Evolutionary conservation across 2,888 invertebrate species (phyloP), one percentile per base, ranked within the genome.

Genomic region (Anoplius nigerrimus): DNA sequence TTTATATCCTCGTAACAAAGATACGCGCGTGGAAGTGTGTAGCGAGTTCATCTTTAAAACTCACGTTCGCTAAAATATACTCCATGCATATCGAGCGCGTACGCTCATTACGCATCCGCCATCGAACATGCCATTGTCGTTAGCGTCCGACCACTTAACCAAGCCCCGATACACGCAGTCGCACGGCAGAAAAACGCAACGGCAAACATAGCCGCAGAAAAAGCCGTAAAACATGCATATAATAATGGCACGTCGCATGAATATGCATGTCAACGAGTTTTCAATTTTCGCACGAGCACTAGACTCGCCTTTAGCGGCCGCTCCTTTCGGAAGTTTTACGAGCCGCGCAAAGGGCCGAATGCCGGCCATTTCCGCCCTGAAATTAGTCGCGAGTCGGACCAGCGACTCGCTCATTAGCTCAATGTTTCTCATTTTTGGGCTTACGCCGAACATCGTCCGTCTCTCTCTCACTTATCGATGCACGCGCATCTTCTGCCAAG

Each of bases 221-320:
- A 52, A 52, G 78, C 80, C 85, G 75, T 86, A 86, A 88, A 88
- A 86, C 82, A 84, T n/a, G n/a, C n/a, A n/a, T 83, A 84, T 85
- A 87, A 86, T 85, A 86, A 87, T 78, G 11, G 71, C 66, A 1
- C 61, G 66, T 69, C 69, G 70, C 80, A 86, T 87, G 87, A 87
- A 87, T 88, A 87, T 87, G 84, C 84, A 86, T 86, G 80, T 68
- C 81, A 82, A 84, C 82, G 83, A 87, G 84, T 86, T 87, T 86
- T 87, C 87, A 86, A 86, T 87, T 87, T 34, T 87, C 81, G 83
- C 74, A 80, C 81, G 82, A 87, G 86, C 85, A 87, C 84, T 87
- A 86, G 84, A 80, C 75, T 75, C 6, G 34, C 34, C 34, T 13
- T 34, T 13, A 13, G 22, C 46, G 46, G 24, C 24, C 65, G 20